phyloP scores from a whole-genome alignment of 2,888 invertebrate genomes.

The Drosophila cyrtoloma region DNA sequence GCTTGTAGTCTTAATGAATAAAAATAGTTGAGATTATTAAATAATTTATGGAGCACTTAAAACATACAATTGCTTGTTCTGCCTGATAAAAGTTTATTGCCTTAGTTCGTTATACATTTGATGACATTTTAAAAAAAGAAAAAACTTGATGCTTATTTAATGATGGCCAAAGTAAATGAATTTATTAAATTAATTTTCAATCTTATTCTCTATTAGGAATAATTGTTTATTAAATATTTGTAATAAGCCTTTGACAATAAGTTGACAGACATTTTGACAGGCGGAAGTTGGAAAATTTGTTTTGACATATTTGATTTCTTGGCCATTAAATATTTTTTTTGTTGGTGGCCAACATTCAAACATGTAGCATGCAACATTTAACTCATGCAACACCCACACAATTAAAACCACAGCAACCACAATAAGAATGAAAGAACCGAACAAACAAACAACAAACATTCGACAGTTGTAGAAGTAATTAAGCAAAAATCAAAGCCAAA shows the following conservation, averaged over 20 bases:
- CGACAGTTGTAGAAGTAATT: slow-evolving; percentile 74
- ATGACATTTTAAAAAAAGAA: not conserved
- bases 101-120: not conserved
- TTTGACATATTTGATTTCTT: slow-evolving; percentile 54
- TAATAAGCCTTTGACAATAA: not conserved
- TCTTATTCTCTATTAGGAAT: not conserved
- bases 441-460: slow-evolving; percentile 42
- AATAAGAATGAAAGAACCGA: not conserved
- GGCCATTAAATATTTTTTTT: slow-evolving; percentile 6
- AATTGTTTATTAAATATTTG: not conserved
- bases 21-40: not conserved
- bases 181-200: not conserved
- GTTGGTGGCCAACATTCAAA: slow-evolving; percentile 42
- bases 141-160: not conserved
- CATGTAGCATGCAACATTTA: slow-evolving; percentile 55
- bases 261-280: slow-evolving; percentile 13
- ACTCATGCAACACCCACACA: slow-evolving; percentile 51
- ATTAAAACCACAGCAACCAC: slow-evolving; percentile 49
- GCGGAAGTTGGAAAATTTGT: slow-evolving; percentile 23
- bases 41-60: not conserved
- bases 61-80: not conserved
- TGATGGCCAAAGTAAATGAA: not conserved
- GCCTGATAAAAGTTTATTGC: not conserved
- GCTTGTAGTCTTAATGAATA: not conserved
- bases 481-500: slow-evolving; percentile 81